Base-by-base conservation (phyloP, 35 echinoderm and acorn worm genomes). In the Lytechinus variegatus region DNA sequence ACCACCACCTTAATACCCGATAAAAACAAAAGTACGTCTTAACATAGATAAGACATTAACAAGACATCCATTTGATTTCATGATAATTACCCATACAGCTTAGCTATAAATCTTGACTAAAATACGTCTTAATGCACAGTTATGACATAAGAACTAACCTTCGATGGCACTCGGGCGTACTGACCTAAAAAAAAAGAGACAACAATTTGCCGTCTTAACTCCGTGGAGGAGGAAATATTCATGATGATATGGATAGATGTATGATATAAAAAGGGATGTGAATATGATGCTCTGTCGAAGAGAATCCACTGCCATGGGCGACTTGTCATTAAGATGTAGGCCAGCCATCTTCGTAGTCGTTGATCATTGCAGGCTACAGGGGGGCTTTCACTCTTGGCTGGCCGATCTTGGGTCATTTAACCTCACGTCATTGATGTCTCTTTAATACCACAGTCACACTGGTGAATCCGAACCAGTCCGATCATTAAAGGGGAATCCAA, bases 281-380 rank as follows among this genome's bases (percentile, higher is more conserved):
- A 13, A 79, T 79, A n/a, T 79, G 19, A 79, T 79, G 21, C 66
- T 79, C 66, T 19, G 8, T 4, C 66, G 7, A 79, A 14, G 16
- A 2, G 16, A 79, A 79, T n/a, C 66, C 66, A 5, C 1, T 16
- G 66, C 66, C 66, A 79, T 24, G 14, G 66, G 66, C 66, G 66
- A 79, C 66, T 79, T 79, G 19, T 79, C 66, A 79, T 79, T 24
- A 79, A 79, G 66, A 79, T 79, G 66, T 79, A 79, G 66, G 66
- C 66, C 66, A 79, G 66, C 16, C 16, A 79, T 4, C 66, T 13
- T 13, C 56, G 13, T 58, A 2, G 12, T 79, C 16, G 19, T 79
- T 21, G 66, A 79, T 79, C 66, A 79, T 24, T 24, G 6, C 4
- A 24, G 16, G 66, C 19, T 3, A 16, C 4, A 24, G 66, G 66